phyloP scores from a whole-genome alignment of 2,797 vertebrate species.

The Eremophila alpestris region DNA sequence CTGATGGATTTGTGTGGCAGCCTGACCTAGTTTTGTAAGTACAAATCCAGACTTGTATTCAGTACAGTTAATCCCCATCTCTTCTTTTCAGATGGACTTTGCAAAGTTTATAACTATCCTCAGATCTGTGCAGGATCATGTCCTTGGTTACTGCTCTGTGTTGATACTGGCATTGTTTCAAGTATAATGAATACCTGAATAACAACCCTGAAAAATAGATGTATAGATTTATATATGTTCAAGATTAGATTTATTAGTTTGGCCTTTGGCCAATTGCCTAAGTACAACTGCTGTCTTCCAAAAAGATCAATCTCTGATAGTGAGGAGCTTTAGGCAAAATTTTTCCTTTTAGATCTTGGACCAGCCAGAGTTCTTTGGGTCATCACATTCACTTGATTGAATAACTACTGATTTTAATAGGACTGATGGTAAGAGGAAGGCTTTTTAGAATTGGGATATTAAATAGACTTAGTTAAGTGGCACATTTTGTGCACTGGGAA shows the following conservation, averaged over 20 bases:
- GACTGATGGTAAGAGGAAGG: background rate
- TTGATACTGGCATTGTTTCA: conserved; percentile 18
- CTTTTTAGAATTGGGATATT: background rate
- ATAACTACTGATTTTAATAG: background rate
- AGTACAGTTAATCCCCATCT: conserved; percentile 8
- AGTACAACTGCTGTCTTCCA: background rate
- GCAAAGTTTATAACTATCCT: background rate
- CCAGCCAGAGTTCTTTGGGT: background rate
- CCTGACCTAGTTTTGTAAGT: conserved; percentile 19
- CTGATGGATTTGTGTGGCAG: background rate
- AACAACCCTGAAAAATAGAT: background rate
- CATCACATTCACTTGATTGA: background rate
- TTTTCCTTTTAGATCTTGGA: background rate
- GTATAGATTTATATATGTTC: background rate
- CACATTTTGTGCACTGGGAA: background rate
- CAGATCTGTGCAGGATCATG: background rate
- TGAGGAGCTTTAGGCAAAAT: background rate
- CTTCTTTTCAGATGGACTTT: conserved; percentile 7
- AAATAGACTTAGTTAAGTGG: background rate
- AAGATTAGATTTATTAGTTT: background rate
- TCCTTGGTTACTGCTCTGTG: background rate
- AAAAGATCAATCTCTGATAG: background rate
- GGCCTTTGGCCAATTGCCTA: background rate
- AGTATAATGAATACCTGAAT: background rate
- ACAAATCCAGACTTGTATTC: conserved; percentile 1